A percentile compares a stretch with the other conserved stretches of the same genome.
Conservation (phyloP, 2,113 vertebrate species). For the Danionella cerebrum region DNA sequence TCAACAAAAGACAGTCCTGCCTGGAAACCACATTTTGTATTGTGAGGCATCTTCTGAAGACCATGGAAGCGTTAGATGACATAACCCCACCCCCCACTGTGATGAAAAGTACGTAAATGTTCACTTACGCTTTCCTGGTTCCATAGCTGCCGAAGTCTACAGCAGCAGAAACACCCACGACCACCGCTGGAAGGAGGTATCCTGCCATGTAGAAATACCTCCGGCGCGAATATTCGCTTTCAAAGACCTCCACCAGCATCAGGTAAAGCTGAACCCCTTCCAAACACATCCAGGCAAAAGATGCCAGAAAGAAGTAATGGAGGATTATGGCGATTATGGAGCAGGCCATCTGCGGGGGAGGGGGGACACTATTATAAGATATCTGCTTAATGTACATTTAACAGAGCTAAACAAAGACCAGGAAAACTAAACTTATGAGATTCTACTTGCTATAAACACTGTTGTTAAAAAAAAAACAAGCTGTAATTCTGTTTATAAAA, state of each 20-base stretch:
- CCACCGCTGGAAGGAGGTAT: constrained; percentile 92
- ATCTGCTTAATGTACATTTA: background rate
- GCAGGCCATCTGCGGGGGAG: constrained; percentile 77
- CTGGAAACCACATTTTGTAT: constrained; percentile 68
- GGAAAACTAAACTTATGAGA: too few species aligned
- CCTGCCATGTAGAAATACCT: constrained; percentile 96
- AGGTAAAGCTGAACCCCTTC: constrained; percentile 97
- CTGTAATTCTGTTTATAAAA: too few species aligned
- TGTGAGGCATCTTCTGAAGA: constrained; percentile 72
- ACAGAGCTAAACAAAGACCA: background rate
- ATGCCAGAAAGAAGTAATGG: constrained; percentile 97
- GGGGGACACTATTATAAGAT: background rate
- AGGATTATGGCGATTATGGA: constrained; percentile 93
- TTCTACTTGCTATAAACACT: too few species aligned
- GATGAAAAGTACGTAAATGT: background rate
- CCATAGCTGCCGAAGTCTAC: constrained; percentile 97
- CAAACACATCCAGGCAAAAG: constrained; percentile 98
- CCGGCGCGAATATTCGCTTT: constrained; percentile 98
- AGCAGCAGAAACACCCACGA: constrained; percentile 93
- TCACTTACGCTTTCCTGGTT: constrained; percentile 86
- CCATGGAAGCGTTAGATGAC: too few species aligned
- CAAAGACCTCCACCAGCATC: constrained; percentile 97
- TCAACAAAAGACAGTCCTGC: constrained; percentile 70
- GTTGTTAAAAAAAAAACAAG: too few species aligned
- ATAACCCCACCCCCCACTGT: too few species aligned